Conservation (phyloP, 1,140 invertebrate species). For the Pogonomyrmex barbatus region DNA sequence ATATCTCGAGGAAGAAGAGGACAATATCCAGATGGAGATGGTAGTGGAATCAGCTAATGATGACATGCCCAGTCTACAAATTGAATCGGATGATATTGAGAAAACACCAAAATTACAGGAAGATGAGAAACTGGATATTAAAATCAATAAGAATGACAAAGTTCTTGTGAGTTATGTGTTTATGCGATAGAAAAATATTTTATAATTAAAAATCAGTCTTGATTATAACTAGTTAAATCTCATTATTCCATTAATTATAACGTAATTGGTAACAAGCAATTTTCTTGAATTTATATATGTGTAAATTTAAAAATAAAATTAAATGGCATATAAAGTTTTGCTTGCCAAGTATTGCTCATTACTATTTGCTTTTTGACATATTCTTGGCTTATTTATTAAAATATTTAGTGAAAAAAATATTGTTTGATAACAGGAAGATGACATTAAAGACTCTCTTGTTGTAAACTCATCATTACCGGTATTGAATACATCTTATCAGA, state of each 20-base stretch:
- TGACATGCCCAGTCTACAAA: conserved; percentile 41
- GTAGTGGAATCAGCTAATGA: conserved; percentile 71
- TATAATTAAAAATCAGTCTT: neutral
- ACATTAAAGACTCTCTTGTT: conserved; percentile 49
- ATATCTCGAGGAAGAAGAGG: conserved; percentile 75
- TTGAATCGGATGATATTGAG: conserved; percentile 55
- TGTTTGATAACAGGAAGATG: conserved; percentile 39
- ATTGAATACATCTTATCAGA: conserved; percentile 64
- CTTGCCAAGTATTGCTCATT: too few relatives aligned
- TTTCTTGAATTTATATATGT: too few relatives aligned
- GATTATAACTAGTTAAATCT: neutral
- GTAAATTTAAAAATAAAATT: too few relatives aligned
- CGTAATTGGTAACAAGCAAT: too few relatives aligned
- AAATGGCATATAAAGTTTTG: too few relatives aligned
- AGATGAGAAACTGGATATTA: conserved; percentile 23
- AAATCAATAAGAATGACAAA: conserved; percentile 31
- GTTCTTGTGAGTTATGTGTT: conserved; percentile 12
- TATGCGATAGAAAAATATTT: neutral
- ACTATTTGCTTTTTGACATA: too few relatives aligned
- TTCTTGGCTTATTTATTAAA: too few relatives aligned
- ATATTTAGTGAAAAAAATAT: neutral
- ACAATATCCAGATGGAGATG: conserved; percentile 79
- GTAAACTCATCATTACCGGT: conserved; percentile 55
- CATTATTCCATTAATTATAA: too few relatives aligned
- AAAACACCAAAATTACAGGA: conserved; percentile 51